Percentiles rank a stretch among this genome's conserved stretches.
Evolutionary conservation across 2,888 invertebrate species (phyloP).

Genomic region (Temnothorax unifasciatus): DNA sequence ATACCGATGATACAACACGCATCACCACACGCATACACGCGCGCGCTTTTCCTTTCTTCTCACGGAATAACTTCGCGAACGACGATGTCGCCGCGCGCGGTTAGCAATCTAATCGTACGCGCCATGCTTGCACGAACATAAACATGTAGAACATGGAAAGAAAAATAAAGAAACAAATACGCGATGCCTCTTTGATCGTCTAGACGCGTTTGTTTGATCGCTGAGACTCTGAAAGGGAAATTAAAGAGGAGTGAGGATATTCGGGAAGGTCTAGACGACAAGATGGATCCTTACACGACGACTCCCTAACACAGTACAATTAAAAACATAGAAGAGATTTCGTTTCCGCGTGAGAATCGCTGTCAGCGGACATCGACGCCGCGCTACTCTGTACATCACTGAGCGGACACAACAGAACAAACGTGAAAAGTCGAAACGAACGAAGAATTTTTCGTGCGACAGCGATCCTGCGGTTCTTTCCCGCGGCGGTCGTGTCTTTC

Average conservation of each 20-base stretch:
- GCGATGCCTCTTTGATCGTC: conserved; percentile 38
- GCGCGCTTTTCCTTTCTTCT: conserved; percentile 32
- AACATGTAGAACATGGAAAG: conserved; percentile 76
- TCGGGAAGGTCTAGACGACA: conserved; percentile 44
- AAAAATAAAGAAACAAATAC: conserved; percentile 31
- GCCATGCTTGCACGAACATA: conserved; percentile 50
- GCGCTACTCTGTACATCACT: background rate
- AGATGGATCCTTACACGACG: conserved; percentile 36
- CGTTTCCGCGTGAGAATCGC: conserved; percentile 35
- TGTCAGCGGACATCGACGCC: conserved; percentile 13
- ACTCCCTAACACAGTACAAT: conserved; percentile 50
- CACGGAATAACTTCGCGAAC: conserved; percentile 30
- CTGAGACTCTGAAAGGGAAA: conserved; percentile 2
- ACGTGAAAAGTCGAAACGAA: conserved; percentile 22
- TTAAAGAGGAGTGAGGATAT: background rate
- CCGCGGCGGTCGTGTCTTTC: background rate
- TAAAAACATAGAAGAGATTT: conserved; percentile 54
- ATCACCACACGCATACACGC: conserved; percentile 1
- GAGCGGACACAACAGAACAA: conserved; percentile 18
- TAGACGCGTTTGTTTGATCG: conserved; percentile 28
- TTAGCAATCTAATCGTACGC: conserved; percentile 40
- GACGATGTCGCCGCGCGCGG: conserved; percentile 10
- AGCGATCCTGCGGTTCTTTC: conserved; percentile 23
- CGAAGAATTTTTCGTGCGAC: conserved; percentile 16
- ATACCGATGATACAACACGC: conserved; percentile 2